A percentile compares a stretch with the other conserved stretches of the same genome.
Evolutionary conservation across 2,797 vertebrate genomes (phyloP).

Genomic region (Hapalemur alaotrensis): DNA sequence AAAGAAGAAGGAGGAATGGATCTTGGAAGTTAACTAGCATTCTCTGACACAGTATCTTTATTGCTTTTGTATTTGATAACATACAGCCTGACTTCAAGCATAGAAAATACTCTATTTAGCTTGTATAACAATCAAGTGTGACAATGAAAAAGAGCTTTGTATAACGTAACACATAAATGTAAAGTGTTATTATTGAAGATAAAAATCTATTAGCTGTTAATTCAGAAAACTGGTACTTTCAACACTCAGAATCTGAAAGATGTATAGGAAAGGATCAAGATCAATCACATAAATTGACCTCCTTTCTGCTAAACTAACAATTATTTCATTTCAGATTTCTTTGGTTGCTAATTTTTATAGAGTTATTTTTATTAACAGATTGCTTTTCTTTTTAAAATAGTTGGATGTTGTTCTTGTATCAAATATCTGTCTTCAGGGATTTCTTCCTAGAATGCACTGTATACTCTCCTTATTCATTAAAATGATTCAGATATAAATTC

Average conservation of each 20-base stretch:
- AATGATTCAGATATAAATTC: constrained; percentile 26
- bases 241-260: neutral
- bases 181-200: constrained; percentile 18
- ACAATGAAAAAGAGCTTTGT: neutral
- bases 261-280: neutral
- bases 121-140: neutral
- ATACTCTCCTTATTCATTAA: neutral
- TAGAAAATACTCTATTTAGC: neutral
- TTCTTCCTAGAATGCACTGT: neutral
- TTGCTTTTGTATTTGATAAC: neutral
- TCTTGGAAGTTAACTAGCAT: neutral
- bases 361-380: neutral
- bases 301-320: neutral
- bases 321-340: constrained; percentile 38
- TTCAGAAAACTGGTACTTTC: constrained; percentile 39
- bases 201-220: constrained; percentile 7
- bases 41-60: neutral
- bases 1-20: neutral
- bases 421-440: neutral
- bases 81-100: neutral
- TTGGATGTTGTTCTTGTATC: neutral
- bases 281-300: neutral
- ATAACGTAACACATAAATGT: neutral
- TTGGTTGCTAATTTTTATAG: constrained; percentile 12
- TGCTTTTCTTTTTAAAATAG: constrained; percentile 18